Percentiles rank a stretch among this genome's conserved stretches.
Conservation (phyloP, 1,140 invertebrate genomes). For the Aporrectodea caliginosa region DNA sequence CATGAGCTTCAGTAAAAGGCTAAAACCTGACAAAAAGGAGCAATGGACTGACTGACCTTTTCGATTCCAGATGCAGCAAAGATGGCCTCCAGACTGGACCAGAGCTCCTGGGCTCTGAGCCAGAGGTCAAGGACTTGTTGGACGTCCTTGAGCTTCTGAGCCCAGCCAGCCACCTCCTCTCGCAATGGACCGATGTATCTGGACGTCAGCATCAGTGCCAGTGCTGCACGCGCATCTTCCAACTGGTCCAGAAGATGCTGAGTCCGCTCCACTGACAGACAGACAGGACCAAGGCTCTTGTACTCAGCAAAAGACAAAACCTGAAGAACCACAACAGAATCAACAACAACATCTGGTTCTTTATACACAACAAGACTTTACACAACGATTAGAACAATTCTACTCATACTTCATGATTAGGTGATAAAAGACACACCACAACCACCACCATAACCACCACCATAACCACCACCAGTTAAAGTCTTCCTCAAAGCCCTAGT, state of each 20-base stretch:
- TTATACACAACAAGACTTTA: too few species aligned
- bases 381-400: too few species aligned
- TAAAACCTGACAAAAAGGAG: too few species aligned
- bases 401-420: too few species aligned
- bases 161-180: conserved; percentile 54
- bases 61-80: too few species aligned
- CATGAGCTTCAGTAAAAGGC: too few species aligned
- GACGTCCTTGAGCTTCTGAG: conserved; percentile 56
- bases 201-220: conserved; percentile 54
- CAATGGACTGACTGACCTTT: too few species aligned
- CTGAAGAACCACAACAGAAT: neutral
- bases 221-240: conserved; percentile 54
- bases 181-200: conserved; percentile 49
- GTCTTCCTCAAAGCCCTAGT: too few species aligned
- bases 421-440: too few species aligned
- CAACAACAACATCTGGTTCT: too few species aligned
- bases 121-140: conserved; percentile 54
- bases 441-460: too few species aligned
- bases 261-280: conserved; percentile 52
- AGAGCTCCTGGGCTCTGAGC: conserved; percentile 55
- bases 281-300: conserved; percentile 53
- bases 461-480: too few species aligned
- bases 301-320: conserved; percentile 54
- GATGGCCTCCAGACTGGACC: conserved; percentile 55
- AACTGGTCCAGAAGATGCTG: conserved; percentile 54